Evolutionary conservation across 2,888 invertebrate species (phyloP), one percentile per base, ranked within the genome.

Genomic region (Muschampia plurimacula): DNA sequence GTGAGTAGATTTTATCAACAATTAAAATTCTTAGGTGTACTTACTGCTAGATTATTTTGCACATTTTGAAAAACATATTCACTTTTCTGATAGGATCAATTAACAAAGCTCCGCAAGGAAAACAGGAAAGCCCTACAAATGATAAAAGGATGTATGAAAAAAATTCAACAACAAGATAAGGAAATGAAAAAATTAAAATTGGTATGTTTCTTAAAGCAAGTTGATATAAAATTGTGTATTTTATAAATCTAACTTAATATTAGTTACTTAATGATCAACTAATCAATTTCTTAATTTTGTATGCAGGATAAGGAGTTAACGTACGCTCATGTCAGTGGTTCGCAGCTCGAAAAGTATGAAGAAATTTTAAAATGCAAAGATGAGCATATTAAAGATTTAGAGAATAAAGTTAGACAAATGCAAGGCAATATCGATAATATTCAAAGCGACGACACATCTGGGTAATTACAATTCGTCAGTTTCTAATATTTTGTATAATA

Each of bases 121-220:
- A 92, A 95, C 77, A 88, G 90, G 60, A 96, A 95, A 80, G 95
- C 95, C 3, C 83, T 95, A 63, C 94, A 94, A 80, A 94, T 95
- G 90, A 95, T 95, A 67, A 95, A 95, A 85, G 94, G 92, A 44
- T 95, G 95, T 76, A 92, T 95, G 90, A 92, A 94, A 74, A 94
- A 94, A 78, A 95, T 95, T 78, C 91, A 95, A 75, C 93, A 95
- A 76, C 89, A 95, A 78, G 94, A 95, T 76, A 93, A 92, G 73
- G 94, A 93, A 84, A 91, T 94, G 0, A 92, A 92, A 74, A 92
- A 91, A 83, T 82, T 92, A 9, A 92, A 92, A 88, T 79, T 93
- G 84, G 93, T 93, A 83, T 32, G 36, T 15, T 55, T 41, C 10
- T 41, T 41, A 10, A 41, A 41, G 41, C 10, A 41, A 41, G 6